A percentile compares a stretch with the other conserved stretches of the same genome.
Conservation (phyloP, 2,888 invertebrate genomes). For the Phaedon cochleariae region DNA sequence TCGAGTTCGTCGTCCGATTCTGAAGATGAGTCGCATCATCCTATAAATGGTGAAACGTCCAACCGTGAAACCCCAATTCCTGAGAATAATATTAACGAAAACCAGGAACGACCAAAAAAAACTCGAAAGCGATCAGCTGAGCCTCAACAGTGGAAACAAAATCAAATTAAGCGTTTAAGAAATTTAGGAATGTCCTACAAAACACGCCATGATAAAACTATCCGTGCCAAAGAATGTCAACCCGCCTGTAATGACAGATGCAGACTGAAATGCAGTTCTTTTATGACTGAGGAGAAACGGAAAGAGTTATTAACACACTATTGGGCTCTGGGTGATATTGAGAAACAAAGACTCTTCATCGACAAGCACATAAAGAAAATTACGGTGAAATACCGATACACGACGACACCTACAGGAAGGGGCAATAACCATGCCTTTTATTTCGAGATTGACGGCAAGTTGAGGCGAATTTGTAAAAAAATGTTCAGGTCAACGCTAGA, state of each 20-base stretch:
- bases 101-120: no score
- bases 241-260: constrained; percentile 1
- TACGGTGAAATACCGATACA: constrained; percentile 20
- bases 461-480: constrained; percentile 20
- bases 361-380: constrained; percentile 24
- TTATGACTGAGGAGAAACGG: constrained; percentile 24
- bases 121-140: no score
- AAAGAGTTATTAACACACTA: constrained; percentile 23
- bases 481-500: constrained; percentile 27
- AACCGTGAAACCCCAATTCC: no score
- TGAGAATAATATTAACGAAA: no score
- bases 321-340: constrained; percentile 29
- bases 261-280: not conserved
- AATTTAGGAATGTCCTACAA: no score
- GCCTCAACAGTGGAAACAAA: no score
- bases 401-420: constrained; percentile 14
- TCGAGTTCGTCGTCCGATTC: no score
- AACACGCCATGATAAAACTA: no score
- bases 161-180: no score
- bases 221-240: not conserved
- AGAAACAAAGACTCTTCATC: constrained; percentile 27
- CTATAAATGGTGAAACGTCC: no score
- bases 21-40: no score
- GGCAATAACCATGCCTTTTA: constrained; percentile 27
- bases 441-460: constrained; percentile 25